Percentiles rank a stretch among this genome's conserved stretches.
Conservation (phyloP, 2,888 invertebrate species). For the Mythimna impura region DNA sequence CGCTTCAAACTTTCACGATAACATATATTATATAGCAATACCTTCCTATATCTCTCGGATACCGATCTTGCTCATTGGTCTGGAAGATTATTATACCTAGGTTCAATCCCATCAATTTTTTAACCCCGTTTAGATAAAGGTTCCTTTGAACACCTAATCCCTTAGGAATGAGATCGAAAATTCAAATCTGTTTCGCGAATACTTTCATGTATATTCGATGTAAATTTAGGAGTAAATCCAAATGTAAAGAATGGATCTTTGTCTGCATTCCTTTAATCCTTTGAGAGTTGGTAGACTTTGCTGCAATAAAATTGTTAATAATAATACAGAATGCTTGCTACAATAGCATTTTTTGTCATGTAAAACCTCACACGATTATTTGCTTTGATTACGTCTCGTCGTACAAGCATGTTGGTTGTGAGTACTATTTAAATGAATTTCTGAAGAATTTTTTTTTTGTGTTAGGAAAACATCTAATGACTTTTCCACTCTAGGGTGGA, state of each 20-base stretch:
- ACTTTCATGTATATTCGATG: conserved; percentile 19
- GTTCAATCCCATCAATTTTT: conserved; percentile 64
- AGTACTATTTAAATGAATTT: too few relatives aligned
- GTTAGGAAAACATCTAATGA: too few relatives aligned
- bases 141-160: conserved; percentile 67
- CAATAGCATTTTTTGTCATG: too few relatives aligned
- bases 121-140: conserved; percentile 69
- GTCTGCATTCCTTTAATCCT: conserved; percentile 10
- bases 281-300: conserved; percentile 3
- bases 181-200: conserved; percentile 37
- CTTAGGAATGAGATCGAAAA: conserved; percentile 60
- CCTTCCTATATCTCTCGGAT: conserved; percentile 16
- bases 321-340: too few relatives aligned
- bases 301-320: neutral
- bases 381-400: too few relatives aligned
- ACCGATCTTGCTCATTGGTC: conserved; percentile 57
- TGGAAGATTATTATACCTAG: conserved; percentile 67
- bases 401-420: too few relatives aligned
- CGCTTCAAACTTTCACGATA: conserved; percentile 11
- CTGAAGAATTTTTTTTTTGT: too few relatives aligned
- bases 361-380: too few relatives aligned
- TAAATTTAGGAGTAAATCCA: conserved; percentile 40
- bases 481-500: too few relatives aligned
- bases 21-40: conserved; percentile 31
- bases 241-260: conserved; percentile 22